Evolutionary conservation across 2,113 vertebrate species (phyloP).

Genomic region (Halichoeres trimaculatus): DNA sequence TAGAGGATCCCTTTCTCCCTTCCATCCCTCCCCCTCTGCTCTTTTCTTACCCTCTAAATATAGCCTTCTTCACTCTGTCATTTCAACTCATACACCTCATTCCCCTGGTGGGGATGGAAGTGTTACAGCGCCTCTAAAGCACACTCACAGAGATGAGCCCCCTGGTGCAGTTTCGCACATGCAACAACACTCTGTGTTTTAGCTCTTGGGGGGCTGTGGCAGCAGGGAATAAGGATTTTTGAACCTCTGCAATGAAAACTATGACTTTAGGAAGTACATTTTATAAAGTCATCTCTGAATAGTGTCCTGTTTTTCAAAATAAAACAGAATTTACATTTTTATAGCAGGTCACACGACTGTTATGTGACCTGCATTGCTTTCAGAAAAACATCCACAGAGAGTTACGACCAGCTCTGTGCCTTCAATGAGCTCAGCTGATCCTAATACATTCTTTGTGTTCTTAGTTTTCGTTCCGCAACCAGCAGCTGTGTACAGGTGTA

Average conservation of each 20-base stretch:
- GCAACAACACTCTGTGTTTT: not conserved
- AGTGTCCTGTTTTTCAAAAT: too few species aligned
- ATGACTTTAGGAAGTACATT: not conserved
- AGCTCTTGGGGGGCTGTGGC: constrained; percentile 11
- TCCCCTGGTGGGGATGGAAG: constrained; percentile 15
- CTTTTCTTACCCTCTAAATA: constrained; percentile 28
- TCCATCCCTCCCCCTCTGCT: not conserved
- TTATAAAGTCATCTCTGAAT: too few species aligned
- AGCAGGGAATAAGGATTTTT: not conserved
- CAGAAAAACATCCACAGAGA: not conserved
- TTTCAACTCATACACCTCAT: constrained; percentile 16
- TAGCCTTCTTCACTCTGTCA: constrained; percentile 23
- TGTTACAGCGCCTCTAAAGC: constrained; percentile 21
- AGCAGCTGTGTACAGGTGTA: too few species aligned
- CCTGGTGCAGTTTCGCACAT: constrained; percentile 21
- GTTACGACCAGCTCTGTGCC: not conserved
- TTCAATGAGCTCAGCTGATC: not conserved
- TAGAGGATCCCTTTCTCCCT: constrained; percentile 20
- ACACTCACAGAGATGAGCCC: constrained; percentile 4
- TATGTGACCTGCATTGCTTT: not conserved
- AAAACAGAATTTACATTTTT: too few species aligned
- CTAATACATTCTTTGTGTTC: too few species aligned
- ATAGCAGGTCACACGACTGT: too few species aligned
- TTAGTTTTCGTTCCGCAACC: not conserved
- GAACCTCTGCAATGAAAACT: not conserved